Conservation (phyloP, 2,113 vertebrate species). For the Rissa tridactyla region DNA sequence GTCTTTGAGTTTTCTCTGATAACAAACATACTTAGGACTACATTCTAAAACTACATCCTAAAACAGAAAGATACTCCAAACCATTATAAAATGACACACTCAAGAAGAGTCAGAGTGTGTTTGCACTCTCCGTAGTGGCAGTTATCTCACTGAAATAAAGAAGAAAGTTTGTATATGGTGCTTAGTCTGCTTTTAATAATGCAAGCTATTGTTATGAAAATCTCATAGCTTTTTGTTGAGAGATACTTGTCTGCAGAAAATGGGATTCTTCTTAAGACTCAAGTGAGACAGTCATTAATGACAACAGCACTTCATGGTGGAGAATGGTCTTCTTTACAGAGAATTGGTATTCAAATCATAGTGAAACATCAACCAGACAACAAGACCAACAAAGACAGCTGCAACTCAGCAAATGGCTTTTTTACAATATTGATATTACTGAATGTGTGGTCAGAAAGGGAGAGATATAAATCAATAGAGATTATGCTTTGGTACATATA, state of each 20-base stretch:
- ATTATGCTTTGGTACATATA: background rate
- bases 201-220: background rate
- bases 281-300: background rate
- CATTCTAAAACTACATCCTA: background rate
- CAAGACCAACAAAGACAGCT: background rate
- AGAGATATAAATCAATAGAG: background rate
- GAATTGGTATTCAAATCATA: background rate
- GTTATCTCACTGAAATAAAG: background rate
- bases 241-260: background rate
- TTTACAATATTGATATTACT: background rate
- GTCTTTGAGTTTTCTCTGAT: background rate
- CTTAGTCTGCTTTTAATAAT: background rate
- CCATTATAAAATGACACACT: background rate
- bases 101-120: background rate
- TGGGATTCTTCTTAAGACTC: background rate
- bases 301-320: background rate
- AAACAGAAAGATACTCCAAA: background rate
- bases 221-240: background rate
- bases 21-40: background rate
- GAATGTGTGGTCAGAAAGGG: background rate
- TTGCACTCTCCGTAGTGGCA: background rate
- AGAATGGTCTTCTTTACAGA: background rate
- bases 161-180: background rate
- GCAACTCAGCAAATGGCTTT: background rate
- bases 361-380: background rate